Base-by-base conservation (phyloP, 2,797 vertebrate genomes). In the Fistularia tabacaria region DNA sequence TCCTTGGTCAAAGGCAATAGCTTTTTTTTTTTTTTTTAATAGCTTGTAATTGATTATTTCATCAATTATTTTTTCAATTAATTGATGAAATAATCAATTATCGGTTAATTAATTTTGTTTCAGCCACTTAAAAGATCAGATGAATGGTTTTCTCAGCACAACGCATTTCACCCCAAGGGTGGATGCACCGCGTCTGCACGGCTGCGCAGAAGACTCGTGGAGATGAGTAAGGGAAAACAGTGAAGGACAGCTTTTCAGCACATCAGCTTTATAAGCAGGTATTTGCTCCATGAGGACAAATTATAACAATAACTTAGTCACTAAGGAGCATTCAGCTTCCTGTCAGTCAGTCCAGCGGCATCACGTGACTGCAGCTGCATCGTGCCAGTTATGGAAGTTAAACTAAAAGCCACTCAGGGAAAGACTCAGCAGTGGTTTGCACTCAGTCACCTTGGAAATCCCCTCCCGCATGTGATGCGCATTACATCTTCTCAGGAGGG, bases 181-280 rank as follows among this genome's bases (percentile, higher is more conserved):
- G n/a, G n/a, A n/a, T n/a, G n/a, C n/a, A n/a, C n/a, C n/a, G n/a
- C n/a, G n/a, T n/a, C n/a, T n/a, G n/a, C n/a, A 46, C 1, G 44
- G 44, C 3, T n/a, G 25, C 8, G 8, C 8, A 48, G n/a, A 8
- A 12, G 14, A 36, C 36, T 38, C 41, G 14, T 41, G 25, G 47
- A 42, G 50, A 48, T 38, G 39, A 57, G 37, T 6, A 55, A 42
- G 46, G 11, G 36, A 8, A 7, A 14, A 14, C 8, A 10, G 9
- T 3, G 36, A 42, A 46, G 52, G 43, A 40, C 25, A 52, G 43
- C 53, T n/a, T n/a, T n/a, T n/a, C n/a, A 46, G 8, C 57, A 38
- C 54, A 50, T 55, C 62, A 73, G 71, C 61, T 62, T n/a, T 57
- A 42, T 66, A 57, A 66, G 69, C 51, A 67, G 56, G 46, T 48